A percentile compares a stretch with the other conserved stretches of the same genome.
These are phyloP conservation scores for Pipistrellus pipistrellus DNA, from an alignment of 2,797 vertebrate species.

Conservation along the genomic window DNA sequence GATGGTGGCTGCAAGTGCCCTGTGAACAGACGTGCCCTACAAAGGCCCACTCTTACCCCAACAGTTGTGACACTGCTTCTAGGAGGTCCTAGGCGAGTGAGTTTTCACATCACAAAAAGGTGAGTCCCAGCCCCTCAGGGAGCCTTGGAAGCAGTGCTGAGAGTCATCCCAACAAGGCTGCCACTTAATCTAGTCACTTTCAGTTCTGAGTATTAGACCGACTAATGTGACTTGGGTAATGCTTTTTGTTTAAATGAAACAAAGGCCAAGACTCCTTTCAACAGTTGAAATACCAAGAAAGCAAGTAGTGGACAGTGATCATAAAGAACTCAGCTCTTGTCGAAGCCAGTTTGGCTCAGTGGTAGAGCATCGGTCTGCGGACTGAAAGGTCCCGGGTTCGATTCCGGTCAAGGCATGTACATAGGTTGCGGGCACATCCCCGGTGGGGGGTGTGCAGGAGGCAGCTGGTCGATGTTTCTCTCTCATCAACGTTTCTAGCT, in stretches of 20 bases:
- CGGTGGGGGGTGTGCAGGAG: too few relatives aligned
- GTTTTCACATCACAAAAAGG: neutral
- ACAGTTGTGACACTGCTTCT: neutral
- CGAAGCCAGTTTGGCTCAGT: too few relatives aligned
- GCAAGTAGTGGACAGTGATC: neutral
- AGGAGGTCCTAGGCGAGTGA: neutral
- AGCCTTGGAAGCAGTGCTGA: neutral
- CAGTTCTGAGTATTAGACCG: neutral
- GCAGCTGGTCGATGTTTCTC: too few relatives aligned
- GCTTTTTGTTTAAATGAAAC: constrained; percentile 18
- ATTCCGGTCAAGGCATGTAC: too few relatives aligned
- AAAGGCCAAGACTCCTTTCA: neutral
- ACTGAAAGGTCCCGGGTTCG: too few relatives aligned
- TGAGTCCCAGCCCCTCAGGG: neutral
- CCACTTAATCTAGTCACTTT: neutral
- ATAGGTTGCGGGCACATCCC: too few relatives aligned
- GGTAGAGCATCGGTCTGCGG: too few relatives aligned
- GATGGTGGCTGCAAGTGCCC: neutral
- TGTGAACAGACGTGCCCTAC: neutral
- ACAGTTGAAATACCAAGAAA: neutral
- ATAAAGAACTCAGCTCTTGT: neutral
- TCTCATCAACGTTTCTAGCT: too few relatives aligned
- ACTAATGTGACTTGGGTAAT: neutral
- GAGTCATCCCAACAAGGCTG: neutral
- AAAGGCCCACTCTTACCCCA: neutral